Conservation (phyloP, 2,113 vertebrate species). For the Malaclemys terrapin region DNA sequence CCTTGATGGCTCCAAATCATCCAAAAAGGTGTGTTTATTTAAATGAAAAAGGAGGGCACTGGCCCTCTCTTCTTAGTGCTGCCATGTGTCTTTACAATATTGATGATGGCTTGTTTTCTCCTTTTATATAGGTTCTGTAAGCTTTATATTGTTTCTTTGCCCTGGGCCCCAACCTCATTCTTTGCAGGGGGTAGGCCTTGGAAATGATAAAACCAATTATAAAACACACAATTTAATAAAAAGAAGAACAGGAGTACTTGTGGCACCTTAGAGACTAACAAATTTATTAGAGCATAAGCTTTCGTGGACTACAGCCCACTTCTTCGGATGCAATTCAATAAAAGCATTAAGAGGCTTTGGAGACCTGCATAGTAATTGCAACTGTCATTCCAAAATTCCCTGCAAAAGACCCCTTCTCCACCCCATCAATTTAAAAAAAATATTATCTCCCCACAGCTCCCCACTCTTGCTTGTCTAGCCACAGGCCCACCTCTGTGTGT, state of each 20-base stretch:
- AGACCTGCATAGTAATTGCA: background rate
- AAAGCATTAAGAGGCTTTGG: background rate
- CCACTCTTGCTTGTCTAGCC: background rate
- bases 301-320: no score
- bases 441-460: background rate
- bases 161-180: background rate
- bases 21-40: background rate
- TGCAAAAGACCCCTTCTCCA: no score
- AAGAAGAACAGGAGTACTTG: no score
- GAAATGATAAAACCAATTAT: background rate
- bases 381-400: background rate
- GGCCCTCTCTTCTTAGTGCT: background rate
- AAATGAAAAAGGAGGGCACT: background rate
- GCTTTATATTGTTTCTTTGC: background rate
- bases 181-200: background rate
- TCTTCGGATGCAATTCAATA: no score
- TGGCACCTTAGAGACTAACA: no score
- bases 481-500: slow-evolving; percentile 64
- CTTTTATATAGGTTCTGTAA: background rate
- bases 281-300: no score
- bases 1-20: background rate
- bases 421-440: background rate
- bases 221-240: background rate
- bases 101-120: background rate
- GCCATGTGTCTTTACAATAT: background rate